These are phyloP conservation scores for Nannoperca australis DNA, from an alignment of 2,797 vertebrate genomes.

Conservation along the genomic window DNA sequence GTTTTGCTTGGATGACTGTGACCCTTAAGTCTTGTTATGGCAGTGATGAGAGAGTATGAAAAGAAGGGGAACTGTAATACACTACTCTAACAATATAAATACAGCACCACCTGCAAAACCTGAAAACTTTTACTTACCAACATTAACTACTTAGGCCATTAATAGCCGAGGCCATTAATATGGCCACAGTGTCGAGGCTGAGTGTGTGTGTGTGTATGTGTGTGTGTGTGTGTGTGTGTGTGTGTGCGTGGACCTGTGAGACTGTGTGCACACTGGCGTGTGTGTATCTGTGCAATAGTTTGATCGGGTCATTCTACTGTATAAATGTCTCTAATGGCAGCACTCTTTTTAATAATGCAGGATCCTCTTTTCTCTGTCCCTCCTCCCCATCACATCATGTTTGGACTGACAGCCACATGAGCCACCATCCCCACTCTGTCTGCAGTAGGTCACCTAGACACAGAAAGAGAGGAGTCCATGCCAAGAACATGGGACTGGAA, in stretches of 20 bases:
- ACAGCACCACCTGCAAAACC: conserved; percentile 30
- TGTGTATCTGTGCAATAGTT: conserved; percentile 41
- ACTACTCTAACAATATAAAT: conserved; percentile 41
- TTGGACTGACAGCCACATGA: conserved; percentile 70
- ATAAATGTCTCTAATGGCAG: conserved; percentile 79
- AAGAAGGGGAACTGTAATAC: conserved; percentile 41
- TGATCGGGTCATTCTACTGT: conserved; percentile 72
- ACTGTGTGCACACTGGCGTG: conserved; percentile 1
- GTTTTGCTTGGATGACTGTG: conserved; percentile 67
- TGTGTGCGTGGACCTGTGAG: not conserved
- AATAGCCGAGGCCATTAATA: too few species aligned
- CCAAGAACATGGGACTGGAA: not conserved
- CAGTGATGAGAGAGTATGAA: conserved; percentile 32
- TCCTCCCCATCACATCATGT: conserved; percentile 50
- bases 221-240: conserved; percentile 15
- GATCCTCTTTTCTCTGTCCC: conserved; percentile 55
- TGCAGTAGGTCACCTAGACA: conserved; percentile 38
- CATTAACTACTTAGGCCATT: conserved; percentile 9
- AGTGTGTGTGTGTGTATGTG: conserved; percentile 31
- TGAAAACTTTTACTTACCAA: conserved; percentile 3
- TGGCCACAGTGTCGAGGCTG: not conserved
- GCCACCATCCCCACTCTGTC: conserved; percentile 45
- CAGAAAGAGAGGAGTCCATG: not conserved
- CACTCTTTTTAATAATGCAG: conserved; percentile 79
- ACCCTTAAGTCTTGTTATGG: conserved; percentile 51